Percentiles rank a stretch among this genome's conserved stretches.
These are phyloP conservation scores for Ricordea florida DNA, from an alignment of 92 coral and sea anemone species.

Conservation along the genomic window DNA sequence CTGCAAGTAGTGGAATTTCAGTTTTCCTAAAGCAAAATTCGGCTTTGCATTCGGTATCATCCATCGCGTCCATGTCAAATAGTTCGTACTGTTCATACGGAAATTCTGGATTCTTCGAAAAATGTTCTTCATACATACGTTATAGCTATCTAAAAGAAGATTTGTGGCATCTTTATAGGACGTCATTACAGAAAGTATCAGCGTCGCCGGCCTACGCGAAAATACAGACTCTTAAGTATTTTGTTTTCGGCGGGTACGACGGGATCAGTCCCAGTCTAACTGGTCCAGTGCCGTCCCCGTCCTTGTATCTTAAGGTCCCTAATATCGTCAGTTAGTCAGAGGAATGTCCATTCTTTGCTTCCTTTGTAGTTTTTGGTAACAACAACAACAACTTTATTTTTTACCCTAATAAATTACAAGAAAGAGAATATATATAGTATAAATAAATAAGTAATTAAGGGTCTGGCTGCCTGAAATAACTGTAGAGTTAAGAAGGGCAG, in stretches of 20 bases:
- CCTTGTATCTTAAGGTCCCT: neutral
- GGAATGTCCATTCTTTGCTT: too few relatives aligned
- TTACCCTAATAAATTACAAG: too few relatives aligned
- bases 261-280: neutral
- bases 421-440: too few relatives aligned
- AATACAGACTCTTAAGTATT: conserved; percentile 14
- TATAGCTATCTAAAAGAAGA: conserved; percentile 10
- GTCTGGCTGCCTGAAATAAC: too few relatives aligned
- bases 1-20: conserved; percentile 32
- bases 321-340: too few relatives aligned
- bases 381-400: too few relatives aligned
- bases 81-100: conserved; percentile 23
- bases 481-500: too few relatives aligned
- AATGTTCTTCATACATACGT: neutral
- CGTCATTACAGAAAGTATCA: conserved; percentile 1
- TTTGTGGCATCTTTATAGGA: conserved; percentile 1
- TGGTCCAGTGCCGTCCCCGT: conserved; percentile 1
- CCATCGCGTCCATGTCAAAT: neutral
- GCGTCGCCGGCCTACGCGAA: conserved; percentile 6
- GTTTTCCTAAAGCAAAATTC: conserved; percentile 18
- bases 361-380: too few relatives aligned
- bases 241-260: conserved; percentile 9
- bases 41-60: conserved; percentile 33
- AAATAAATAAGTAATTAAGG: too few relatives aligned
- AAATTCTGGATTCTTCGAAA: conserved; percentile 23